phyloP scores from a whole-genome alignment of 2,888 invertebrate species.

The Ernsta delagoae region DNA sequence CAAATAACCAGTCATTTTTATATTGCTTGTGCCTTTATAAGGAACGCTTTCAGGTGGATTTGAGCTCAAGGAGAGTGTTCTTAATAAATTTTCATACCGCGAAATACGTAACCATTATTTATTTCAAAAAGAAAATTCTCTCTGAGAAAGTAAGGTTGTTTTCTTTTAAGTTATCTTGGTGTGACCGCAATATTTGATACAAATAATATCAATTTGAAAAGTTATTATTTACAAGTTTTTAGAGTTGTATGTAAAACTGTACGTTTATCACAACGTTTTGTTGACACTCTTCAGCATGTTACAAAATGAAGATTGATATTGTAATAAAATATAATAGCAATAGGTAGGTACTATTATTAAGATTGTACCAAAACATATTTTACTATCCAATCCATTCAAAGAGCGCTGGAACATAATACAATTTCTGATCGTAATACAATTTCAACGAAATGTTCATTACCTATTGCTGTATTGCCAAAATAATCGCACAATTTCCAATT shows the following conservation, averaged over 20 bases:
- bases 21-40: slow-evolving; percentile 17
- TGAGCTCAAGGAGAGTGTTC: background rate
- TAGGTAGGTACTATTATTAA: too few species aligned
- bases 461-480: background rate
- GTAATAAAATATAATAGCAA: too few species aligned
- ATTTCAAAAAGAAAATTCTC: background rate
- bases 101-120: background rate
- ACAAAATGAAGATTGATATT: too few species aligned
- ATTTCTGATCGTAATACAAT: background rate
- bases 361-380: background rate
- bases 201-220: too few species aligned
- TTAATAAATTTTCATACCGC: background rate
- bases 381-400: background rate
- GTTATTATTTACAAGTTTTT: too few species aligned
- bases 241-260: too few species aligned
- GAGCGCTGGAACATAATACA: too few species aligned
- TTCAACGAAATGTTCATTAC: background rate
- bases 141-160: too few species aligned
- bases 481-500: background rate
- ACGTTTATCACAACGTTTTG: too few species aligned
- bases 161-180: too few species aligned
- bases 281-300: too few species aligned
- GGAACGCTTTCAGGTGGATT: background rate
- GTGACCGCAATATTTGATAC: too few species aligned
- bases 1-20: slow-evolving; percentile 21